Percentiles rank a stretch among this genome's conserved stretches.
Evolutionary conservation across 2,797 vertebrate species (phyloP).

Genomic region (Zalophus californianus): DNA sequence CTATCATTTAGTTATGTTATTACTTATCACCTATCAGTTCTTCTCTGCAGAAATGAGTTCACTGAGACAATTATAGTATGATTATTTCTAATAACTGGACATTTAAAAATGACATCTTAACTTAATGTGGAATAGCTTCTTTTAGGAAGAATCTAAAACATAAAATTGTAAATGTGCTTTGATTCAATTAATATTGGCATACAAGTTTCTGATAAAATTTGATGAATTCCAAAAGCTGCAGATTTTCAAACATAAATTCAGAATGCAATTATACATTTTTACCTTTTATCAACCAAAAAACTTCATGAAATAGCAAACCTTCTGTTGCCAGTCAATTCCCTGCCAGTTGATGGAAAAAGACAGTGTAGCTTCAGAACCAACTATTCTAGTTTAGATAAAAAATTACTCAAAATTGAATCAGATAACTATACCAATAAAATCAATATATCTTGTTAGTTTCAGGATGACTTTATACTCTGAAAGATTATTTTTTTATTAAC

Average conservation of each 20-base stretch:
- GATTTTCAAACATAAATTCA: neutral
- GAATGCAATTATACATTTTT: neutral
- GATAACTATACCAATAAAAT: neutral
- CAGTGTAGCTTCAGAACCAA: neutral
- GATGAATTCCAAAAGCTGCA: neutral
- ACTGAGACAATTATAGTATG: neutral
- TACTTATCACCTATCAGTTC: neutral
- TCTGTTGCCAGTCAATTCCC: neutral
- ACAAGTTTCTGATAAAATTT: neutral
- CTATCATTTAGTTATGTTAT: neutral
- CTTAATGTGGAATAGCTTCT: neutral
- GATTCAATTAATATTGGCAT: neutral
- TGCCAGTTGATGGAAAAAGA: neutral
- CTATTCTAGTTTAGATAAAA: neutral
- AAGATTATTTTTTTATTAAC: neutral
- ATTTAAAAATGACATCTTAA: constrained; percentile 32
- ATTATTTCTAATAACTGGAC: neutral
- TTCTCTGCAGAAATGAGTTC: neutral
- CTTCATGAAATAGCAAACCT: neutral
- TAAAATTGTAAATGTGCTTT: neutral
- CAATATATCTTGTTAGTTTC: neutral
- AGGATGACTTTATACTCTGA: neutral
- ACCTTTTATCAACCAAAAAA: neutral
- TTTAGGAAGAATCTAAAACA: neutral
- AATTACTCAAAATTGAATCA: neutral